Conservation (phyloP, 2,888 invertebrate species). For the Ecliptopera silaceata region DNA sequence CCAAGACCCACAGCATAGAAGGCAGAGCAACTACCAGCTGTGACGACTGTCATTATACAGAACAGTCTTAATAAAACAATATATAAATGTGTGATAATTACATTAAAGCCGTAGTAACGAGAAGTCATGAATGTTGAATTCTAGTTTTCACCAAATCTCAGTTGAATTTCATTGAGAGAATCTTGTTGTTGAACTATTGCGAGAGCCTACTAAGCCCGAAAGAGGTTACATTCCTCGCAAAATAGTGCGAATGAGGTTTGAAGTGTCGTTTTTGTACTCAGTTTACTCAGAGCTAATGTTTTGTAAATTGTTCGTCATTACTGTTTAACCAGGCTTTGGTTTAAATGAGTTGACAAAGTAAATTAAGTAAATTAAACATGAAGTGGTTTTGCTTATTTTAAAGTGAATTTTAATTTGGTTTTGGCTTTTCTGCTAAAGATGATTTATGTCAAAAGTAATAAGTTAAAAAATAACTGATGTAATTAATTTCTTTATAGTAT, state of each 20-base stretch:
- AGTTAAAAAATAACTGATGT: no score
- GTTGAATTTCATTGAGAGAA: neutral
- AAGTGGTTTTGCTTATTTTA: slow-evolving; percentile 4
- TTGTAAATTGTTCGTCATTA: slow-evolving; percentile 47
- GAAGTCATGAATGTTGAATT: neutral
- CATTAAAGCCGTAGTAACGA: neutral
- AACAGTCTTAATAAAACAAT: no score
- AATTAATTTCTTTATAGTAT: no score
- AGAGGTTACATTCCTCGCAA: slow-evolving; percentile 33
- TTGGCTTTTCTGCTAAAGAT: neutral
- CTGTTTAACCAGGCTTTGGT: slow-evolving; percentile 33
- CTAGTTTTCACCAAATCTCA: neutral
- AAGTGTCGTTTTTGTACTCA: slow-evolving; percentile 40
- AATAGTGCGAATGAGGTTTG: slow-evolving; percentile 43
- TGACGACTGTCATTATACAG: no score
- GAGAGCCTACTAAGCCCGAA: slow-evolving; percentile 13
- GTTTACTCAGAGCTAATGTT: slow-evolving; percentile 46
- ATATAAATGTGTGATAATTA: neutral
- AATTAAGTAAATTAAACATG: slow-evolving; percentile 30
- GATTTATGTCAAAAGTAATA: no score
- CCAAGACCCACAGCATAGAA: no score
- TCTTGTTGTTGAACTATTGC: slow-evolving; percentile 8
- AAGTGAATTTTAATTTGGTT: neutral
- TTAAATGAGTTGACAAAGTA: slow-evolving; percentile 32
- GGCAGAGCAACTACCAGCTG: no score